phyloP scores from a whole-genome alignment of 2,797 vertebrate genomes.

The Sebastes hubbsi region DNA sequence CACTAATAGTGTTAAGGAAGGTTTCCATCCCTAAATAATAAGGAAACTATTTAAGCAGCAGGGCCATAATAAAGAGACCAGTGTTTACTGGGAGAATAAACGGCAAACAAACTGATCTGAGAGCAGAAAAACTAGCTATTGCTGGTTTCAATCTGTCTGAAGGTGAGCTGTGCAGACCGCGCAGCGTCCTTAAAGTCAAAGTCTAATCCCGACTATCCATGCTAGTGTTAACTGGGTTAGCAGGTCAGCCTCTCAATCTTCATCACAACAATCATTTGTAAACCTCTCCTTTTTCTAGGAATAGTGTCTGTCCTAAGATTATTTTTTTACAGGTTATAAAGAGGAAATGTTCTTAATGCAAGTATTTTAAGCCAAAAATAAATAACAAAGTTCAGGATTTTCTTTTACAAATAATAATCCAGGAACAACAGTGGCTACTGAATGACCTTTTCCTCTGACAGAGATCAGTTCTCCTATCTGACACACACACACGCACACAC shows the following conservation, averaged over 20 bases:
- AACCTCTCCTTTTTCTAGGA: neutral
- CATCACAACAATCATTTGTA: neutral
- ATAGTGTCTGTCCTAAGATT: neutral
- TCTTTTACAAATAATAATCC: conserved; percentile 1
- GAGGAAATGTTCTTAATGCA: neutral
- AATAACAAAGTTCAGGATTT: neutral
- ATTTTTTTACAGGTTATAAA: neutral
- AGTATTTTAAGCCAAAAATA: neutral
- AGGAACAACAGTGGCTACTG: conserved; percentile 20
- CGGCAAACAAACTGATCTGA: conserved; percentile 2
- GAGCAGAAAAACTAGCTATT: conserved; percentile 10
- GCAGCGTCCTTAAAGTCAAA: conserved; percentile 53
- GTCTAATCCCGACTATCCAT: conserved; percentile 68
- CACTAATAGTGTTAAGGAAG: neutral
- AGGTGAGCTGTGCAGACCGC: conserved; percentile 52
- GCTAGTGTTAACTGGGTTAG: conserved; percentile 69
- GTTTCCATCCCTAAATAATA: neutral
- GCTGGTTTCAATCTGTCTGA: conserved; percentile 35
- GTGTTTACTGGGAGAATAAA: neutral
- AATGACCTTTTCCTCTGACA: conserved; percentile 72
- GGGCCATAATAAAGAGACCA: neutral
- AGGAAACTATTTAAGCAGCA: neutral
- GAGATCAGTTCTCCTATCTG: conserved; percentile 65
- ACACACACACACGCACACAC: conserved; percentile 35
- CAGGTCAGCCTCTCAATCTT: conserved; percentile 62